Percentiles rank a stretch among this genome's conserved stretches.
Conservation (phyloP, 2,113 vertebrate genomes). For the Crocuta crocuta region DNA sequence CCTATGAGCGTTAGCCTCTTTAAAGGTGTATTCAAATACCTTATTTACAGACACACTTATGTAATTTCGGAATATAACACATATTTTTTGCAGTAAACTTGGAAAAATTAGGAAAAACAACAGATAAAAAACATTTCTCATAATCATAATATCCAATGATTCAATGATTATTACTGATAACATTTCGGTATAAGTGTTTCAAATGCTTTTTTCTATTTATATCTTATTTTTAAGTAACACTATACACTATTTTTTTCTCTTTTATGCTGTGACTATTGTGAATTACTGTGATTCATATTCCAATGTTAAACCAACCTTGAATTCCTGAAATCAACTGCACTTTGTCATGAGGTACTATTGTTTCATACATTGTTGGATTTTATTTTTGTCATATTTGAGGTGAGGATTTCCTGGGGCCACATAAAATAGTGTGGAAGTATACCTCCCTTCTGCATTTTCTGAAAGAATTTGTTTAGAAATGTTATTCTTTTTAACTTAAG, state of each 20-base stretch:
- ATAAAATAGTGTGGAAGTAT: neutral
- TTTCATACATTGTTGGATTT: neutral
- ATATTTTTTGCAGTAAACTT: neutral
- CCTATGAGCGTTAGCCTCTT: neutral
- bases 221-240: constrained; percentile 26
- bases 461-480: constrained; percentile 6
- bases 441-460: neutral
- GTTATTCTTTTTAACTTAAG: neutral
- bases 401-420: neutral
- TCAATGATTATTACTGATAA: neutral
- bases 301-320: constrained; percentile 20
- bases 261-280: neutral
- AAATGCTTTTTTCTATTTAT: neutral
- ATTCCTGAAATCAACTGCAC: neutral
- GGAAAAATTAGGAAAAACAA: neutral
- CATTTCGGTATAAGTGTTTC: neutral
- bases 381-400: neutral
- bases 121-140: neutral
- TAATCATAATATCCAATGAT: neutral
- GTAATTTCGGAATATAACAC: constrained; percentile 17
- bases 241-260: neutral
- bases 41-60: neutral
- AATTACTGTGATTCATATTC: neutral
- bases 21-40: neutral
- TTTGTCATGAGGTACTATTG: neutral